These are phyloP conservation scores for Lasioglossum albipes DNA, from an alignment of 1,140 invertebrate species.

Conservation along the genomic window DNA sequence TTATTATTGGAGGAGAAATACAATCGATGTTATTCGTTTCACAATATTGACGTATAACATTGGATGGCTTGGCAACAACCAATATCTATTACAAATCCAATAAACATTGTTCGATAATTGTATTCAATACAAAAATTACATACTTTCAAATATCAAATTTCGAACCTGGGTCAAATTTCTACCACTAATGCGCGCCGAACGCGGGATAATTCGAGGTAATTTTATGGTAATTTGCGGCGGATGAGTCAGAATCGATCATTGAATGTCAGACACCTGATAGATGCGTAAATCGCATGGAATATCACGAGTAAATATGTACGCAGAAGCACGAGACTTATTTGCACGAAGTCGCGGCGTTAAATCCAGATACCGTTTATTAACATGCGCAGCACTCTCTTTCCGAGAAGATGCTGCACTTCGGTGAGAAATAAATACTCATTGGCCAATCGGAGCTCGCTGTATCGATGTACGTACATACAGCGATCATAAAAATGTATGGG, in stretches of 20 bases:
- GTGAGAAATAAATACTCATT: not conserved
- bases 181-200: too few species aligned
- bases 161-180: too few species aligned
- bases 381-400: conserved; percentile 18
- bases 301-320: conserved; percentile 32
- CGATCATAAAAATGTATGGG: not conserved
- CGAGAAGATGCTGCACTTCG: conserved; percentile 18
- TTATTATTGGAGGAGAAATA: too few species aligned
- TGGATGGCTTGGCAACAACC: too few species aligned
- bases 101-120: too few species aligned
- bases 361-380: conserved; percentile 29
- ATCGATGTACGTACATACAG: conserved; percentile 10
- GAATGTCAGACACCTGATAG: not conserved
- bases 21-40: too few species aligned
- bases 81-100: too few species aligned
- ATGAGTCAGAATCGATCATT: not conserved
- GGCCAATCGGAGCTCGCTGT: conserved; percentile 43
- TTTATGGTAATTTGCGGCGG: not conserved
- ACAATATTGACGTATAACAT: too few species aligned
- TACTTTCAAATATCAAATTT: too few species aligned
- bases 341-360: conserved; percentile 36
- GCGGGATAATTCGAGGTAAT: too few species aligned
- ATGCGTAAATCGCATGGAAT: conserved; percentile 29
- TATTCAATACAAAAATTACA: too few species aligned
- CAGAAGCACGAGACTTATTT: conserved; percentile 39